Evolutionary conservation across 2,888 invertebrate genomes (phyloP), one percentile per base, ranked within the genome.

Genomic region (Sphaerophoria rueppellii): DNA sequence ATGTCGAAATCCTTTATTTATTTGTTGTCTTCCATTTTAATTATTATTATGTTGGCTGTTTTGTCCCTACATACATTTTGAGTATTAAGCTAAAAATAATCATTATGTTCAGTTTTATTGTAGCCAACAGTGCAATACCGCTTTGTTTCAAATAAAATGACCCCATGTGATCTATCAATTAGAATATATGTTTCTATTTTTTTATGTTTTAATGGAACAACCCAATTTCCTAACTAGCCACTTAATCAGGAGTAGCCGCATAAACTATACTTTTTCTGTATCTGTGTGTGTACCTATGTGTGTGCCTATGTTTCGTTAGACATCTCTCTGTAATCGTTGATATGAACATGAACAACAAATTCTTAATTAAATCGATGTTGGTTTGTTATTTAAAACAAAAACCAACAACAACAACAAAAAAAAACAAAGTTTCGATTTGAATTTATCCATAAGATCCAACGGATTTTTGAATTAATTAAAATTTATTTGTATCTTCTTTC

Each of bases 161-260:
- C 85, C 69, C 81, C 81, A 73, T 81, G 85, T 77, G 85, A 85
- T 85, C 85, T 85, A 85, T 85, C 81, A 85, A 85, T 85, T 85
- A 85, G 76, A 85, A 85, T 85, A 77, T 85, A 9, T 71, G 0
- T 57, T 35, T 35, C 4, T 57, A 24, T 16, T 71, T 57, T 57
- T 35, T 4, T 35, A 12, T 24, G 4, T 57, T 37, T 76, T 72
- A 81, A 85, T 85, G 67, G 58, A 69, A 24, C 24, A 24, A 65
- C 69, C 80, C 73, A 85, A 81, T 85, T 85, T 77, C 63, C 80
- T 32, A 72, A 54, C 71, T 80, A 54, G 60, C 48, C 60, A 80
- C 83, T 80, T 83, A 83, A 80, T 76, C 79, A 69, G 79, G 80
- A 80, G 72, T 63, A 71, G 12, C 32, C 67, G 12, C 32, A 70